Evolutionary conservation across 2,797 vertebrate genomes (phyloP).

Genomic region (Peromyscus nudipes): DNA sequence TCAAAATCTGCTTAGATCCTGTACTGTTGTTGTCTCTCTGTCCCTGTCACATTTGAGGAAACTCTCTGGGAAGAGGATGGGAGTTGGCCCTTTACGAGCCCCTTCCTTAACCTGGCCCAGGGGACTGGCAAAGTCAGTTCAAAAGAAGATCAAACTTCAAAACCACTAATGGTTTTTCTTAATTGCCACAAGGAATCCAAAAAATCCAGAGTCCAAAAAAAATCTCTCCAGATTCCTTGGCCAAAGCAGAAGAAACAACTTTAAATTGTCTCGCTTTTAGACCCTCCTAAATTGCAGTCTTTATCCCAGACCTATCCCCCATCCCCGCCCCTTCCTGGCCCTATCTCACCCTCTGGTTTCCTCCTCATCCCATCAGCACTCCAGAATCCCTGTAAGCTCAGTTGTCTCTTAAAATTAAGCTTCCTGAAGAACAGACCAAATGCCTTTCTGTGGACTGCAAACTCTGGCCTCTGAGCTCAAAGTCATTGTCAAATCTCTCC

Average conservation of each 20-base stretch:
- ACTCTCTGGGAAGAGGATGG: constrained; percentile 8
- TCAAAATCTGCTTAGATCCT: neutral
- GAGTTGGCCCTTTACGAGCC: neutral
- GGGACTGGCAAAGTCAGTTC: constrained; percentile 17
- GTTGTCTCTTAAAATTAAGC: constrained; percentile 6
- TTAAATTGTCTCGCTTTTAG: neutral
- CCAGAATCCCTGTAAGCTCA: neutral
- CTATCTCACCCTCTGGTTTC: neutral
- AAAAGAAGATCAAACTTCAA: constrained; percentile 2
- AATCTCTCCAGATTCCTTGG: constrained; percentile 41
- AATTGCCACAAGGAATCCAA: neutral
- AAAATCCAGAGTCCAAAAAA: constrained; percentile 9
- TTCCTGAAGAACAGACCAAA: neutral
- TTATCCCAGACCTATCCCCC: neutral
- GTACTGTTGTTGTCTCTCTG: neutral
- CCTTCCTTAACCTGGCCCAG: neutral
- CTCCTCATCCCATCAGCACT: neutral
- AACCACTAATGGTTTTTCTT: constrained; percentile 16
- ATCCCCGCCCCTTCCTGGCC: neutral
- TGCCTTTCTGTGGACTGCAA: neutral
- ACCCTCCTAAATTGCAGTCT: neutral
- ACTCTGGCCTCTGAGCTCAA: neutral
- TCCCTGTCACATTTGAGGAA: constrained; percentile 29
- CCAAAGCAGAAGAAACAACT: constrained; percentile 22
- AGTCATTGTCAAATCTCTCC: neutral